Base-by-base conservation (phyloP, 2,888 invertebrate genomes). In the Rhingia rostrata region DNA sequence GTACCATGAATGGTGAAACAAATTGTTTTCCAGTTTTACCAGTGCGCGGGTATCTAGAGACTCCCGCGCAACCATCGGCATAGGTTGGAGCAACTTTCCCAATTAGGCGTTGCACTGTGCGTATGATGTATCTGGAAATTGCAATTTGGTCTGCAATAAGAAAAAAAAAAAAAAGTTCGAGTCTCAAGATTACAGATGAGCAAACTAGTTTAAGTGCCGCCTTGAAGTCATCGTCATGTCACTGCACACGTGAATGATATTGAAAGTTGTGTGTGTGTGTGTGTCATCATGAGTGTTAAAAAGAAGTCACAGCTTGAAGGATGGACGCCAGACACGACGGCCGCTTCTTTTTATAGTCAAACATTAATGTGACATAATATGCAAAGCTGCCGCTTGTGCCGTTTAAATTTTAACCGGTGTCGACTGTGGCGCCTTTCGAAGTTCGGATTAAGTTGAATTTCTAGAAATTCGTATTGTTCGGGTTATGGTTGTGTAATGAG, bases 281-380 rank as follows among this genome's bases (percentile, higher is more conserved):
- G 22, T 22, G 22, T 22, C 22, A 2, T 2, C 1, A 22, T 22
- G 22, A 22, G 77, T 81, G 81, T n/a, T 30, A 22, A 39, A 37
- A 54, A 74, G 43, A 49, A 69, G 74, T 9, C 0, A 53, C 6
- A 4, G 30, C 30, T 69, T 41, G 53, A 63, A 81, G 81, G 75
- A 81, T 58, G 47, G 70, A 70, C 51, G 75, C 22, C 22, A 22
- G 22, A 22, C 22, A 22, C 22, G 22, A 22, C 22, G 22, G 22
- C 22, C 22, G 22, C 43, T 14, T 49, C 12, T 54, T 75, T 70
- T 77, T 74, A 77, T 70, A 51, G 64, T 39, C 43, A 37, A 58
- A 67, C 80, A 74, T 74, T 74, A 80, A 75, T 69, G 75, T 81
- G 80, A 75, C 80, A 81, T 75, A 81, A 75, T 79, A 47, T 73